Evolutionary conservation across 2,113 vertebrate genomes (phyloP).

Genomic region (Ageneiosus marmoratus): DNA sequence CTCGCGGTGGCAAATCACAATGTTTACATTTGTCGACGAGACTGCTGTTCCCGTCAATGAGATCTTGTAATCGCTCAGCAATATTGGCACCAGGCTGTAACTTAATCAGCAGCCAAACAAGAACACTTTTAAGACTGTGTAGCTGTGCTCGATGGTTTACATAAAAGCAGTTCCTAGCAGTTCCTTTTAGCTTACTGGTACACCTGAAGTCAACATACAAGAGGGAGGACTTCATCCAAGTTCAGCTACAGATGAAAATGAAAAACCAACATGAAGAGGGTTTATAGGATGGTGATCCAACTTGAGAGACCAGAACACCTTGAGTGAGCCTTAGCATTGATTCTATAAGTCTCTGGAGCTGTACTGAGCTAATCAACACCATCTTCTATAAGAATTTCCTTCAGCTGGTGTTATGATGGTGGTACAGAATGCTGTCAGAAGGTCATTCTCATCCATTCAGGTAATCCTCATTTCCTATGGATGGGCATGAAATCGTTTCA

Average conservation of each 20-base stretch:
- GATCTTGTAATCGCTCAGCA: constrained; percentile 7
- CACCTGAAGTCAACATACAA: background rate
- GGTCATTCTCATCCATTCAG: background rate
- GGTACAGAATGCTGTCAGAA: background rate
- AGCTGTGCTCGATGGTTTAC: background rate
- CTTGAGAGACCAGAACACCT: background rate
- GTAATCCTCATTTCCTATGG: background rate
- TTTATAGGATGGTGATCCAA: background rate
- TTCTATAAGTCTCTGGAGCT: background rate
- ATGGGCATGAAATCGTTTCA: background rate
- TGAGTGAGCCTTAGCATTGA: background rate
- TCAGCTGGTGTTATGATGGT: background rate
- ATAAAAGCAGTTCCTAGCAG: background rate
- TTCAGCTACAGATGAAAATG: background rate
- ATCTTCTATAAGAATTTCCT: background rate
- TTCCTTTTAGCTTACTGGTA: background rate
- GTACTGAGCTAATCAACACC: background rate
- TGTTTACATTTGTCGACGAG: constrained; percentile 22
- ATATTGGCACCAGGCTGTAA: background rate
- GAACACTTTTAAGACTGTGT: background rate
- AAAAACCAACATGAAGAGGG: background rate
- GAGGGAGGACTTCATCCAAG: background rate
- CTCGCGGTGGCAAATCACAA: constrained; percentile 19
- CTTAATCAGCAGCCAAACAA: background rate
- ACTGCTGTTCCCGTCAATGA: background rate